Evolutionary conservation across 2,797 vertebrate species (phyloP).

Genomic region (Sebastes iracundus): DNA sequence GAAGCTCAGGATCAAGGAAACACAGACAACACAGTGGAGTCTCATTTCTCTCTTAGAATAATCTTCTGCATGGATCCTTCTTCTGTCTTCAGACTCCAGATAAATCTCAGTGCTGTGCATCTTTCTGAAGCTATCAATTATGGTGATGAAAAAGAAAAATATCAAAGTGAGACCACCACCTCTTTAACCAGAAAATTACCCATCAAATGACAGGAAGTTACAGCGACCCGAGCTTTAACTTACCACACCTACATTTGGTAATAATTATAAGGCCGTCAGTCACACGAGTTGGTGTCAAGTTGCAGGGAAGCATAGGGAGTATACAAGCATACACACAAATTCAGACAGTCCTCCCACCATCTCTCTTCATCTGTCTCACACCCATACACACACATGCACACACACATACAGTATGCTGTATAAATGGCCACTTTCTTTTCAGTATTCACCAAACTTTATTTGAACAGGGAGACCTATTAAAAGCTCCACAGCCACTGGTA

Average conservation of each 20-base stretch:
- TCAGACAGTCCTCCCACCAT: not conserved
- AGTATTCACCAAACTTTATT: conserved; percentile 16
- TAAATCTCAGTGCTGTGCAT: not conserved
- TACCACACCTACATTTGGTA: conserved; percentile 65
- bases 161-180: conserved; percentile 41
- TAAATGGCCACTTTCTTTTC: conserved; percentile 25
- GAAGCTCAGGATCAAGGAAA: not conserved
- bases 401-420: not conserved
- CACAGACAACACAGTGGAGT: not conserved
- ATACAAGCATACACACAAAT: conserved; percentile 16
- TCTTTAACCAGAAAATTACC: conserved; percentile 30
- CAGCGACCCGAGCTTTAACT: conserved; percentile 14
- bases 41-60: not conserved
- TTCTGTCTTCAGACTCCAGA: not conserved
- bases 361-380: not conserved
- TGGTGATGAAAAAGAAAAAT: conserved; percentile 44
- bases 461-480: conserved; percentile 26
- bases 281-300: conserved; percentile 53
- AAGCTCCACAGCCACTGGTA: conserved; percentile 8
- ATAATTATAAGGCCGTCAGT: conserved; percentile 60
- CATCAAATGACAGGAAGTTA: conserved; percentile 52
- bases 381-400: not conserved
- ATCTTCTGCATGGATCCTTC: not conserved
- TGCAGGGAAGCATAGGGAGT: conserved; percentile 22
- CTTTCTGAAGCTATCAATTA: conserved; percentile 36